phyloP scores from a whole-genome alignment of 2,113 vertebrate genomes.

The Nettapus auritus region DNA sequence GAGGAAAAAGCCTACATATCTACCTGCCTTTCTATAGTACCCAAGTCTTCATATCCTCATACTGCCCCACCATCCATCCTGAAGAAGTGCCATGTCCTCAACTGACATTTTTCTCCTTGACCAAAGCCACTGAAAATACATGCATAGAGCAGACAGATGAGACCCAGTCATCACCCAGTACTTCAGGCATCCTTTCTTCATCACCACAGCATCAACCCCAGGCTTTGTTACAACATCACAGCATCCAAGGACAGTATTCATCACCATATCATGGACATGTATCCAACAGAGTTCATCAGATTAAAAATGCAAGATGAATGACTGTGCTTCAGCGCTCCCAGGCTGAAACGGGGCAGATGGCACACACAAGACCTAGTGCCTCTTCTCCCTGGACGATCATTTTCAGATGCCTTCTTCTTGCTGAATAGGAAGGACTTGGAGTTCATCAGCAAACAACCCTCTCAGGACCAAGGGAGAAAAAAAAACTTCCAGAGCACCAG shows the following conservation, averaged over 20 bases:
- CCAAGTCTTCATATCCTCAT: not conserved
- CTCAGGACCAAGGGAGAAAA: not conserved
- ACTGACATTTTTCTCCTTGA: not conserved
- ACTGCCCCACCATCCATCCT: not conserved
- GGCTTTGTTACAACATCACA: fast-evolving
- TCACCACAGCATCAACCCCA: not conserved
- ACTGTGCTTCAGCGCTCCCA: not conserved
- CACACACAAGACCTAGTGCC: not conserved
- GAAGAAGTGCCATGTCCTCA: not conserved
- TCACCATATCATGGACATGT: not conserved
- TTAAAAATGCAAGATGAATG: not conserved
- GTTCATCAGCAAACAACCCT: not conserved
- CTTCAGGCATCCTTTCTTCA: not conserved
- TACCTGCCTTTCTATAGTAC: not conserved
- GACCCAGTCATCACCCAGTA: not conserved
- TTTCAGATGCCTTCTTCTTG: not conserved
- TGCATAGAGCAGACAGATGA: not conserved
- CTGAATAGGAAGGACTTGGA: not conserved
- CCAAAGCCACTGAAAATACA: not conserved
- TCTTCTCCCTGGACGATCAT: not conserved
- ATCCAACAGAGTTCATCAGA: not conserved
- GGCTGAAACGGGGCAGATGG: not conserved
- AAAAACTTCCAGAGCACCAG: not conserved
- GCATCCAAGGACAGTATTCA: not conserved
- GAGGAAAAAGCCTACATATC: not conserved